Evolutionary conservation across 2,888 invertebrate species (phyloP), one percentile per base, ranked within the genome.

Genomic region (Lasioglossum zephyrum): DNA sequence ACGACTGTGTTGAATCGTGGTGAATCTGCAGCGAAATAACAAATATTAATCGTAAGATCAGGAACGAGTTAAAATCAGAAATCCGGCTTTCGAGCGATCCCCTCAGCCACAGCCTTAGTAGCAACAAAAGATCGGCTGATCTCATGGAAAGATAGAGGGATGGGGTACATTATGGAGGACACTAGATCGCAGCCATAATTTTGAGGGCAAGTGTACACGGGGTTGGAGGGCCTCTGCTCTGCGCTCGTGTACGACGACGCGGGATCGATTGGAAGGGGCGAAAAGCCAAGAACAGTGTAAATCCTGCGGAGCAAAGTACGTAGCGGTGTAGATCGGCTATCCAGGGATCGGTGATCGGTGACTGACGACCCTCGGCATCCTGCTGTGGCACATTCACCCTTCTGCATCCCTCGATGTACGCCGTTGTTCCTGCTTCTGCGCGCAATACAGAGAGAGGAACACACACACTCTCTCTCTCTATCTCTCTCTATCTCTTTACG

Each of bases 291-390:
- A 85, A 83, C 87, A 76, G 87, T 87, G 88, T 88, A 88, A 88
- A 88, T 88, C 85, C 79, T 44, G 31, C 26, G 81, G 77, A 88
- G 79, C 83, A 81, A 85, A 87, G 85, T 83, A 87, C 81, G 75
- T 53, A 53, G 66, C 78, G 63, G 60, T 81, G 84, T 85, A 81
- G 79, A 86, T 79, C 79, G 88, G 87, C 85, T 87, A 83, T 81
- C 87, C 66, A 53, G 84, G 87, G 86, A 89, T 89, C 86, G 92
- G 88, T 88, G 92, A 92, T 92, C 91, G 91, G 88, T 90, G 89
- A 92, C 87, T 88, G 91, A 90, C 88, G 91, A 89, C 84, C 87
- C 78, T 69, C 31, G 81, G 70, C 76, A 78, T 85, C 87, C 66
- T 80, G 82, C 82, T 86, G 22, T 79, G 74, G 83, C 81, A 36